phyloP scores from a whole-genome alignment of 2,113 vertebrate genomes.

The Onychostruthus taczanowskii region DNA sequence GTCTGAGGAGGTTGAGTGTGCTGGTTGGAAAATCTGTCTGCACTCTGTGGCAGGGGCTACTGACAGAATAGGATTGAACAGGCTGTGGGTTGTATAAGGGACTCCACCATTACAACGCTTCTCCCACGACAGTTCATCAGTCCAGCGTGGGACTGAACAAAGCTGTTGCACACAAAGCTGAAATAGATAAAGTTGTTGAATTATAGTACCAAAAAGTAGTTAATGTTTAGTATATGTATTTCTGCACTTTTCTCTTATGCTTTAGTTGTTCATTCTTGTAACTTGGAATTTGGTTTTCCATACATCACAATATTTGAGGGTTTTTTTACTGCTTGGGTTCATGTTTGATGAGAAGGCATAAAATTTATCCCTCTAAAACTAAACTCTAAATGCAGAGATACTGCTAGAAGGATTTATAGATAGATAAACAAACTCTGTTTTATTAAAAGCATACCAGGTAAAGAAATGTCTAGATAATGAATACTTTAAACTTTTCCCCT shows the following conservation, averaged over 20 bases:
- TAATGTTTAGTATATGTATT: background rate
- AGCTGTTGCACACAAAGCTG: background rate
- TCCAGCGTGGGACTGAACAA: background rate
- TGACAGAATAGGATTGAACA: background rate
- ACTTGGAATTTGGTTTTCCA: background rate
- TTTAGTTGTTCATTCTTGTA: background rate
- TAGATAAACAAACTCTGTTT: background rate
- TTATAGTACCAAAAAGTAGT: background rate
- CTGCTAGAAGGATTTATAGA: background rate
- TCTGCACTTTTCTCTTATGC: background rate
- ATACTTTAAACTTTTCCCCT: background rate
- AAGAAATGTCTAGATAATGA: background rate
- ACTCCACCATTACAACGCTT: background rate
- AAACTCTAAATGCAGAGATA: background rate
- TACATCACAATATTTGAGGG: background rate
- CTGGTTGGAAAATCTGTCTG: background rate
- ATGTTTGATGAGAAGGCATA: background rate
- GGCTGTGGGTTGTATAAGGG: background rate
- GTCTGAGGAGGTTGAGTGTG: background rate
- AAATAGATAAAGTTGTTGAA: background rate
- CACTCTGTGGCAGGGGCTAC: background rate
- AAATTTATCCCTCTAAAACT: background rate
- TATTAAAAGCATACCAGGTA: background rate
- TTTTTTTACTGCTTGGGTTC: background rate
- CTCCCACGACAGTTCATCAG: background rate